Percentiles rank a stretch among this genome's conserved stretches.
These are phyloP conservation scores for Cataglyphis albicans DNA, from an alignment of 2,888 invertebrate species.

Conservation along the genomic window DNA sequence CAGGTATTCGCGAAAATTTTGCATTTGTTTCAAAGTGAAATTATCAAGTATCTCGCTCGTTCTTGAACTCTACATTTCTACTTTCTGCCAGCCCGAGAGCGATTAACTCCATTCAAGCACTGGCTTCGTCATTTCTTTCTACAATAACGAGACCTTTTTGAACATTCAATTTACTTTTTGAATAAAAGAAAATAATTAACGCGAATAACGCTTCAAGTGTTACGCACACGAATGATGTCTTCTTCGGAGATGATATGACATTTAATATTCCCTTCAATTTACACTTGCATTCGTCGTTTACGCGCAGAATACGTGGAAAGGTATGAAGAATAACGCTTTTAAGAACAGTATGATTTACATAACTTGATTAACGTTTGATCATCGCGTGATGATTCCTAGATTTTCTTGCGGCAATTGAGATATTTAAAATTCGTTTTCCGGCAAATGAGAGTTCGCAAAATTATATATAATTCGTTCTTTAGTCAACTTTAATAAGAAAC, in stretches of 20 bases:
- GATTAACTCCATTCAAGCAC: slow-evolving; percentile 8
- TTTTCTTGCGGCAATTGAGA: background rate
- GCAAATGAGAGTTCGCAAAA: slow-evolving; percentile 20
- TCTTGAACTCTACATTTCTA: slow-evolving; percentile 34
- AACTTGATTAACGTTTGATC: slow-evolving; percentile 35
- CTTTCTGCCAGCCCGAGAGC: background rate
- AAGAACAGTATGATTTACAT: background rate
- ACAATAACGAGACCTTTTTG: background rate
- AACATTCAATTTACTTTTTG: slow-evolving; percentile 20
- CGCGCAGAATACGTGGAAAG: too few species aligned
- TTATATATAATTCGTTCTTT: background rate
- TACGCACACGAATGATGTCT: background rate
- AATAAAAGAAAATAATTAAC: background rate
- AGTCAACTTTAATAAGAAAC: slow-evolving; percentile 15
- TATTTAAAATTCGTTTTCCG: slow-evolving; percentile 23
- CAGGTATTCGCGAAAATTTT: slow-evolving; percentile 19
- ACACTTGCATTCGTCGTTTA: background rate
- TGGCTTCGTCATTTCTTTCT: slow-evolving; percentile 9
- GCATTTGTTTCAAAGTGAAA: slow-evolving; percentile 52
- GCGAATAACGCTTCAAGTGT: background rate
- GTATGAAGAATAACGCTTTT: background rate
- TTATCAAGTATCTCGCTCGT: slow-evolving; percentile 14
- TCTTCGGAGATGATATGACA: background rate
- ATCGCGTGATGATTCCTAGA: slow-evolving; percentile 12
- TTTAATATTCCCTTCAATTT: slow-evolving; percentile 6